Evolutionary conservation across 2,888 invertebrate genomes (phyloP), one percentile per base, ranked within the genome.

Genomic region (Falcaria lacertinaria): DNA sequence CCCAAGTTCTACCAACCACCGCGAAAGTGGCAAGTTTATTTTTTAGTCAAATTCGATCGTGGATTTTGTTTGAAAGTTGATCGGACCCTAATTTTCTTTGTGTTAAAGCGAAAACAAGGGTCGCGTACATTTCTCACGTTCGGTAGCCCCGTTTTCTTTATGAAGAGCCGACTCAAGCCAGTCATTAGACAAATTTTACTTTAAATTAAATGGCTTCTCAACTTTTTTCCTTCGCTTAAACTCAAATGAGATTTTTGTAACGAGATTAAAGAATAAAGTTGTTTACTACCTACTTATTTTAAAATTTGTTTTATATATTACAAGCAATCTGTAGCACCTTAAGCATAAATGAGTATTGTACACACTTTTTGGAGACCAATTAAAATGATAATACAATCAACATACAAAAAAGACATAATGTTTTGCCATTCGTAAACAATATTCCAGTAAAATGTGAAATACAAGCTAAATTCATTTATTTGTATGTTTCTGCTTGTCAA

Each of bases 61-160:
- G 44, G 51, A 53, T 54, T 57, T 63, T 48, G 54, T 61, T 61
- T 59, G 52, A 59, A 61, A 66, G 50, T 64, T 58, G 61, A 61
- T 59, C 61, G 57, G 44, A 42, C 46, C 55, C 57, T 60, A 61
- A 61, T 66, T 66, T 61, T 54, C 50, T 64, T 64, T 56, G 54
- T 47, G 52, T 45, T 34, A 44, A 52, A 50, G 39, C 44, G 50
- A 55, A 59, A 57, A 58, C 61, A 63, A 58, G 54, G 52, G 50
- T 37, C 33, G 36, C 33, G 19, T 37, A 41, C 22, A 34, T 47
- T 34, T 57, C 42, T 57, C 43, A 28, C 37, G 48, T 49, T 52
- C 42, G 43, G 39, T 47, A 6, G 34, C 44, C 43, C 45, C 36
- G 48, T 54, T 49, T 48, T 47, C 57, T 51, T 49, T 41, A 47